Conservation (phyloP, 1,140 invertebrate species). For the Phthorimaea operculella region DNA sequence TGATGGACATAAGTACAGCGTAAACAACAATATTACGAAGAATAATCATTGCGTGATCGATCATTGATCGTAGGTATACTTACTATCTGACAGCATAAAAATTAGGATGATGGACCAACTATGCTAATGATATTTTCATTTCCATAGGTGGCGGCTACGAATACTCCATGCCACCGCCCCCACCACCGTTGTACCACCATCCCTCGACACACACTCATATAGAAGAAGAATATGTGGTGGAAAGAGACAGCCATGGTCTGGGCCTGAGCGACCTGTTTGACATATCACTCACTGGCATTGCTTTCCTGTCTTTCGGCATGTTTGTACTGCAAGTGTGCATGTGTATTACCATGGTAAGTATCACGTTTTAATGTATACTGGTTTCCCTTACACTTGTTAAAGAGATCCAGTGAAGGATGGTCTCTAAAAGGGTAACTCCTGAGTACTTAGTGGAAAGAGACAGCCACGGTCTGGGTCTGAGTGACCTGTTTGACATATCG, state of each 20-base stretch:
- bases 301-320: constrained; percentile 81
- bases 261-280: constrained; percentile 79
- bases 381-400: too few relatives aligned
- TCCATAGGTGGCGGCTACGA: constrained; percentile 49
- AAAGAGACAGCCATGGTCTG: constrained; percentile 66
- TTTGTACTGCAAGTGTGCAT: constrained; percentile 81
- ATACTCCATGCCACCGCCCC: constrained; percentile 52
- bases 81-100: too few relatives aligned
- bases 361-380: neutral
- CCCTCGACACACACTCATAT: constrained; percentile 21
- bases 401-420: too few relatives aligned
- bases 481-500: constrained; percentile 81
- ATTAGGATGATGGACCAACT: too few relatives aligned
- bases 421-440: too few relatives aligned
- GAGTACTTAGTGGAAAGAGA: constrained; percentile 38
- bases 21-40: too few relatives aligned
- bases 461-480: constrained; percentile 71
- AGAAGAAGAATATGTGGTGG: constrained; percentile 32
- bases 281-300: constrained; percentile 79
- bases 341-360: constrained; percentile 73
- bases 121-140: too few relatives aligned
- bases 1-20: too few relatives aligned
- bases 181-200: constrained; percentile 42
- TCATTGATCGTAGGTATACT: too few relatives aligned
- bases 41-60: too few relatives aligned